Evolutionary conservation across 2,797 vertebrate genomes (phyloP).

Genomic region (Enteromius anoplus): DNA sequence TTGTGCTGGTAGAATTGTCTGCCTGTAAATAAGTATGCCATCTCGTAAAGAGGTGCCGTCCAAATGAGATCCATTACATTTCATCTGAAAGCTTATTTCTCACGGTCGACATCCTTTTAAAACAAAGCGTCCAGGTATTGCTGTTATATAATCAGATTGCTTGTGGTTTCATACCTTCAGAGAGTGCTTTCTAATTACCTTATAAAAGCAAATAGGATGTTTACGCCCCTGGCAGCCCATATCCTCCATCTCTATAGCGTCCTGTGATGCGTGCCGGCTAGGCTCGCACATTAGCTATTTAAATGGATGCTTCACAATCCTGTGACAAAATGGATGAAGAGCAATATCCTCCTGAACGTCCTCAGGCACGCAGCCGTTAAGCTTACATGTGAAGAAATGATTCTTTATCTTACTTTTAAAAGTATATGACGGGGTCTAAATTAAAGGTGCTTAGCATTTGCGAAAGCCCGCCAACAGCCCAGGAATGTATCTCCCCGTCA

Average conservation of each 20-base stretch:
- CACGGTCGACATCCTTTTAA: slow-evolving; percentile 41
- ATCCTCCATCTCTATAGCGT: slow-evolving; percentile 20
- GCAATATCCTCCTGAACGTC: slow-evolving; percentile 29
- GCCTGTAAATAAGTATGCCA: slow-evolving; percentile 32
- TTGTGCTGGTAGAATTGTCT: slow-evolving; percentile 6
- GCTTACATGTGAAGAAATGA: slow-evolving; percentile 34
- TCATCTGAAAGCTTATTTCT: slow-evolving; percentile 17
- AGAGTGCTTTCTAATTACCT: slow-evolving; percentile 48
- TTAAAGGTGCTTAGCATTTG: slow-evolving; percentile 27
- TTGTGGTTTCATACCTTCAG: slow-evolving; percentile 7
- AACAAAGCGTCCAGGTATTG: slow-evolving; percentile 13
- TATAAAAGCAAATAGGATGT: slow-evolving; percentile 44
- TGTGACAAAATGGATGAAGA: slow-evolving; percentile 51
- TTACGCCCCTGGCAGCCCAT: slow-evolving; percentile 33
- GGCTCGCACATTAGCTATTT: slow-evolving; percentile 47
- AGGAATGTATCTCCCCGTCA: not conserved
- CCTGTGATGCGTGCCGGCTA: slow-evolving; percentile 10
- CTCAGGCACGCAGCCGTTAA: slow-evolving; percentile 15
- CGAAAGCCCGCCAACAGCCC: not conserved
- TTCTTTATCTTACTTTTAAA: slow-evolving; percentile 40
- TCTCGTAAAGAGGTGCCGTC: slow-evolving; percentile 26
- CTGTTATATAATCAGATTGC: slow-evolving; percentile 26
- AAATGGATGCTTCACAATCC: slow-evolving; percentile 50
- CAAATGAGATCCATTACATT: slow-evolving; percentile 36
- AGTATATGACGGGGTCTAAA: slow-evolving; percentile 18